Evolutionary conservation across 2,113 vertebrate species (phyloP), one percentile per base, ranked within the genome.

Genomic region (Gallinago jamesoni): DNA sequence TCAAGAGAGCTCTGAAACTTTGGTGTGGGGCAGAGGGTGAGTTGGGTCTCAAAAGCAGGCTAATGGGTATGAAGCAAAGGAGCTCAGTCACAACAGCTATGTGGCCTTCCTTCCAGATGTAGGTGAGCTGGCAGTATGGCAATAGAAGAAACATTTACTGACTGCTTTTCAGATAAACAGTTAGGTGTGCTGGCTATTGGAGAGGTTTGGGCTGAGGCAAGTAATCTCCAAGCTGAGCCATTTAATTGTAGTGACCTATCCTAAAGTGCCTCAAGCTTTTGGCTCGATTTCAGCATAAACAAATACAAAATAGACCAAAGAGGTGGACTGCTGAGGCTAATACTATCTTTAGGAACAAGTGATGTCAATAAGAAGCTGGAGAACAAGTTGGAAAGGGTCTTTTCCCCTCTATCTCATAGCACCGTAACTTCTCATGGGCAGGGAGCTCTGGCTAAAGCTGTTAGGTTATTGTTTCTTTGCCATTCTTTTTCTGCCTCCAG

Each of bases 211-310:
- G 45, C 60, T 70, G 74, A 90, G 74, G 74, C 73, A 81, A 93
- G 28, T 55, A n/a, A 94, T 84, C 86, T 87, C 74, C 69, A 84
- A 48, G 45, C 20, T 2, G 2, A 84, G 35, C n/a, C 18, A 84
- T 53, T 92, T 77, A 74, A 64, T 31, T 86, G 33, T 45, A 62
- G 64, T 72, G 85, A 86, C 53, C 48, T 86, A 74, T 48, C 52
- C 76, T 77, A 57, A 80, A 93, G 35, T 25, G 60, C 83, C 89
- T 92, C 77, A 35, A 69, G 70, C 78, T 91, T 90, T 82, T 89
- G 84, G 56, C 72, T 94, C 10, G 5, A 82, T 89, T 89, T 94
- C 87, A 92, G 45, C 31, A 77, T 48, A 80, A 94, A 84, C 67
- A 64, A 88, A 64, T 57, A 64, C 12, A 88, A 83, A 93, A 56